Percentiles rank a stretch among this genome's conserved stretches.
phyloP scores from a whole-genome alignment of 2,888 invertebrate species.

The Slavum lentiscoides region DNA sequence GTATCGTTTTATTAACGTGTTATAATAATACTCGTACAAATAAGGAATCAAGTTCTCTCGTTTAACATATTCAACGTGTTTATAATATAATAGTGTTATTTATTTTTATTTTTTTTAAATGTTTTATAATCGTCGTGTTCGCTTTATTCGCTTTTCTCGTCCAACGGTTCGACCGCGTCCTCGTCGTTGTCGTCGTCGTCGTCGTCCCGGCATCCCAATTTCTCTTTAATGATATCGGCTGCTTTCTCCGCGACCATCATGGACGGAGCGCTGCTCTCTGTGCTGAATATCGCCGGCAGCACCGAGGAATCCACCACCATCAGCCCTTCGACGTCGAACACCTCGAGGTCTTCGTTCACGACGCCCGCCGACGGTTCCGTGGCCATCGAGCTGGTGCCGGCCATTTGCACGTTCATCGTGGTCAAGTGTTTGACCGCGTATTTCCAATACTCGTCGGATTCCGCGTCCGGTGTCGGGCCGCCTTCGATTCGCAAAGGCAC shows the following conservation, averaged over 20 bases:
- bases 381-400: constrained; percentile 56
- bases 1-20: no score
- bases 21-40: no score
- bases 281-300: constrained; percentile 54
- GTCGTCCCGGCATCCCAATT: constrained; percentile 55
- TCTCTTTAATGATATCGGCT: constrained; percentile 61
- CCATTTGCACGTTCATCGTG: constrained; percentile 62
- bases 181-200: background rate
- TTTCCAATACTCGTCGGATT: constrained; percentile 42
- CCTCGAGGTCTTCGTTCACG: constrained; percentile 54
- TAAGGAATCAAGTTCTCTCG: constrained; percentile 1
- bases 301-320: constrained; percentile 55
- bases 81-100: background rate
- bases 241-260: constrained; percentile 63
- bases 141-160: background rate
- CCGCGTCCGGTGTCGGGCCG: constrained; percentile 26
- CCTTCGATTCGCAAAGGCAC: constrained; percentile 12
- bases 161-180: background rate
- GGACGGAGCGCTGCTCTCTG: constrained; percentile 56
- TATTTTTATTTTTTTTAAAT: no score
- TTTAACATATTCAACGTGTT: background rate
- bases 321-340: constrained; percentile 53
- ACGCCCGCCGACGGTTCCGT: constrained; percentile 55
- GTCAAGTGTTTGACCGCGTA: constrained; percentile 48
- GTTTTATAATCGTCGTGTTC: no score